phyloP scores from a whole-genome alignment of 2,888 invertebrate genomes.

The Napeogenes sylphis region DNA sequence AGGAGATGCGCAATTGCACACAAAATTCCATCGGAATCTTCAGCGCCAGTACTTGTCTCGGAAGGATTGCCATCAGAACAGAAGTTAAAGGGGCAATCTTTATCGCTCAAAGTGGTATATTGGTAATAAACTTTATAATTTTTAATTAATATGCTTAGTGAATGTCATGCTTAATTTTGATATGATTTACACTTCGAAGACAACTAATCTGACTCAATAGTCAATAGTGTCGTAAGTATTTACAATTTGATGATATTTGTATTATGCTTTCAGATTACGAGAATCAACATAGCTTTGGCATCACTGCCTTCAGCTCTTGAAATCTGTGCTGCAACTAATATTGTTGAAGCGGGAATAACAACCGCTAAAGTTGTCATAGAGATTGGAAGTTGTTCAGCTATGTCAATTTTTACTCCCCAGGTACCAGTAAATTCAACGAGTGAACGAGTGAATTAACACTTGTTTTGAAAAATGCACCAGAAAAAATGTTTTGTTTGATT shows the following conservation, averaged over 20 bases:
- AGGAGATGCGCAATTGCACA: constrained; percentile 54
- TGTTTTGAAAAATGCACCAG: no score
- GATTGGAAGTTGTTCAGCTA: constrained; percentile 56
- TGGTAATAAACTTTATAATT: constrained; percentile 41
- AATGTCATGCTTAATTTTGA: no score
- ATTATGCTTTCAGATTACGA: constrained; percentile 48
- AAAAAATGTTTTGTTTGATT: neutral
- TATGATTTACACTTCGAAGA: no score
- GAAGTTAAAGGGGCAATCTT: constrained; percentile 50
- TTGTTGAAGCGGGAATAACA: constrained; percentile 53
- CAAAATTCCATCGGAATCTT: constrained; percentile 42
- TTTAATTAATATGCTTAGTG: no score
- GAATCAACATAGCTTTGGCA: constrained; percentile 54
- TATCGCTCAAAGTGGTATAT: constrained; percentile 47
- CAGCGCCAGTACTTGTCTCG: constrained; percentile 52
- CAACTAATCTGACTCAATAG: no score
- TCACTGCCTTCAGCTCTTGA: constrained; percentile 57
- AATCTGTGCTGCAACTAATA: constrained; percentile 54
- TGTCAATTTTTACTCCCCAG: constrained; percentile 41
- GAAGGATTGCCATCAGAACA: constrained; percentile 48
- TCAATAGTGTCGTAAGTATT: neutral
- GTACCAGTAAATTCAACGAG: no score
- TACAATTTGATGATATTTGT: neutral
- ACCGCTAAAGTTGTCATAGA: constrained; percentile 57
- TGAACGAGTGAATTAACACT: no score